These are phyloP conservation scores for Himalopsyche kuldschensis DNA, from an alignment of 2,888 invertebrate species.

Conservation along the genomic window DNA sequence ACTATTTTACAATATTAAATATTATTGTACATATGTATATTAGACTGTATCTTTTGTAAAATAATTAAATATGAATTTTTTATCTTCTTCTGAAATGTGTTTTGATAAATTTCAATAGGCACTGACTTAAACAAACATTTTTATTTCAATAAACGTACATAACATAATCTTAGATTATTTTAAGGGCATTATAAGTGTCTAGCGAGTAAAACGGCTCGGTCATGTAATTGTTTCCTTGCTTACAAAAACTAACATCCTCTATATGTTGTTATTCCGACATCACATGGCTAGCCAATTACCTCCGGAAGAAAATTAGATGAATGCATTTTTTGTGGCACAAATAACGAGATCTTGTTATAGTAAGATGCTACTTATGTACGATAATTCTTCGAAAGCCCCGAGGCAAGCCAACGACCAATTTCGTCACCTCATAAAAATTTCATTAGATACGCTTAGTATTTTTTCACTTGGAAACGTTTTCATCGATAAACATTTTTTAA, in stretches of 20 bases:
- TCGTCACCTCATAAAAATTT: conserved; percentile 34
- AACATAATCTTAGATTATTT: neutral
- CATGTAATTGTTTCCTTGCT: conserved; percentile 34
- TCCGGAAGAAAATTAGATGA: conserved; percentile 2
- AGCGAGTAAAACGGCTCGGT: conserved; percentile 14
- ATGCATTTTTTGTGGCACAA: conserved; percentile 15
- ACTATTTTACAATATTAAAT: no score
- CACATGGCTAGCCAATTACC: conserved; percentile 17
- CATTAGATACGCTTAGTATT: conserved; percentile 11
- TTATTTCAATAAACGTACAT: neutral
- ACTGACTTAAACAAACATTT: neutral
- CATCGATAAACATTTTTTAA: neutral
- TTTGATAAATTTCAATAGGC: neutral
- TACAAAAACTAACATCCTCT: conserved; percentile 36
- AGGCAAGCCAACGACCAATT: conserved; percentile 4
- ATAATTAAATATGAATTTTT: no score
- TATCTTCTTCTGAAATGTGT: no score
- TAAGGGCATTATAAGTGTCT: neutral
- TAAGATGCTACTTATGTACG: conserved; percentile 13
- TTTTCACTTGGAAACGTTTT: neutral
- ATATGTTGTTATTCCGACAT: neutral
- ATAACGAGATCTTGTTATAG: conserved; percentile 17
- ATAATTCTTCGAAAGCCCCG: conserved; percentile 6
- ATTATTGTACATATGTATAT: no score
- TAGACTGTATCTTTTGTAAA: no score